A percentile compares a stretch with the other conserved stretches of the same genome.
These are phyloP conservation scores for Parauchenoglanis ngamensis DNA, from an alignment of 2,797 vertebrate genomes.

Conservation along the genomic window DNA sequence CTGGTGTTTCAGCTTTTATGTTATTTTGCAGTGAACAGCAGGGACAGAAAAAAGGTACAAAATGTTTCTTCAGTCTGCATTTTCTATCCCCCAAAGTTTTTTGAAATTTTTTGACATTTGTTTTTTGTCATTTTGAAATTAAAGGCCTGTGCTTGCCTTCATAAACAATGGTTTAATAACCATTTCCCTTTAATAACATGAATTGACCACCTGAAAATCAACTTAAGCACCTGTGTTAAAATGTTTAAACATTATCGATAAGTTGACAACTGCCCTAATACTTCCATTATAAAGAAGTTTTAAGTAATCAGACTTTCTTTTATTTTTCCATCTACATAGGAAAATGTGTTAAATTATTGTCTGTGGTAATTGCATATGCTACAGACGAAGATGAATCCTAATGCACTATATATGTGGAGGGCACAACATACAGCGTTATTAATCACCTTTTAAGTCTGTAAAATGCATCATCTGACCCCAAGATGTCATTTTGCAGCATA, in stretches of 20 bases:
- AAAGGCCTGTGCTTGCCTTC: background rate
- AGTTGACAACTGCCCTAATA: background rate
- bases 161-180: too few relatives aligned
- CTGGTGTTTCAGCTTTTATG: background rate
- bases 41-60: background rate
- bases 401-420: too few relatives aligned
- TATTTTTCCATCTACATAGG: background rate
- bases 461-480: conserved; percentile 10
- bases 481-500: conserved; percentile 51
- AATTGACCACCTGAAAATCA: background rate
- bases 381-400: background rate
- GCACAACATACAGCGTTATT: background rate
- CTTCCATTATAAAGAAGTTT: background rate
- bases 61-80: background rate
- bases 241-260: background rate
- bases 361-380: background rate
- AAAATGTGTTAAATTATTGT: background rate
- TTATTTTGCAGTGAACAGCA: background rate
- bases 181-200: background rate
- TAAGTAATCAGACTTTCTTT: background rate
- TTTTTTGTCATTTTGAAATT: background rate
- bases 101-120: too few relatives aligned
- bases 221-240: background rate
- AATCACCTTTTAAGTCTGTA: background rate
- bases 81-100: background rate